Percentiles rank a stretch among this genome's conserved stretches.
These are phyloP conservation scores for Myotis davidii DNA, from an alignment of 2,113 vertebrate species.

Conservation along the genomic window DNA sequence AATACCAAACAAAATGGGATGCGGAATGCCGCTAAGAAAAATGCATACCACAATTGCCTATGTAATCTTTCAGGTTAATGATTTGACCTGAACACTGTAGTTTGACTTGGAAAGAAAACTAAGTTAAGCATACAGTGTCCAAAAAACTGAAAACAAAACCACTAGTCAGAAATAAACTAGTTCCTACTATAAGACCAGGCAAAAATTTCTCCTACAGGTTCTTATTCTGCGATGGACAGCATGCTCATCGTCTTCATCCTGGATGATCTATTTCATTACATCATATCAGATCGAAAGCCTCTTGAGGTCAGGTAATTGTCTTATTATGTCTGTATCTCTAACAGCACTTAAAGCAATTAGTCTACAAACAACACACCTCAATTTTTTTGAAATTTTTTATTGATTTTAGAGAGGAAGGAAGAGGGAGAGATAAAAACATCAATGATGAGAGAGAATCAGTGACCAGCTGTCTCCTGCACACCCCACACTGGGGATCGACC, in stretches of 20 bases:
- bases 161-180: not conserved
- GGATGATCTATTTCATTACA: not conserved
- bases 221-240: not conserved
- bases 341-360: not conserved
- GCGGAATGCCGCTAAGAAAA: slow-evolving; percentile 1
- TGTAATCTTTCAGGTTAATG: not conserved
- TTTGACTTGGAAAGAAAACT: slow-evolving; percentile 42
- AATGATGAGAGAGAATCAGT: no score
- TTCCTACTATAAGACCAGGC: not conserved
- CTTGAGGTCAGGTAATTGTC: not conserved
- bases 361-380: not conserved
- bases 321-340: not conserved
- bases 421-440: no score
- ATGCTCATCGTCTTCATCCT: not conserved
- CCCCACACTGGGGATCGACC: no score
- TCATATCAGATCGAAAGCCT: not conserved
- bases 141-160: not conserved
- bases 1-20: slow-evolving; percentile 39
- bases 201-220: not conserved
- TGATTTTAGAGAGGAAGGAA: no score
- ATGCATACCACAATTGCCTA: not conserved
- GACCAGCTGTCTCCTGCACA: no score
- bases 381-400: not conserved
- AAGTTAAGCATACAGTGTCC: not conserved
- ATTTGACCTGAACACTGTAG: not conserved